Evolutionary conservation across 2,888 invertebrate genomes (phyloP).

Genomic region (Acleris literana): DNA sequence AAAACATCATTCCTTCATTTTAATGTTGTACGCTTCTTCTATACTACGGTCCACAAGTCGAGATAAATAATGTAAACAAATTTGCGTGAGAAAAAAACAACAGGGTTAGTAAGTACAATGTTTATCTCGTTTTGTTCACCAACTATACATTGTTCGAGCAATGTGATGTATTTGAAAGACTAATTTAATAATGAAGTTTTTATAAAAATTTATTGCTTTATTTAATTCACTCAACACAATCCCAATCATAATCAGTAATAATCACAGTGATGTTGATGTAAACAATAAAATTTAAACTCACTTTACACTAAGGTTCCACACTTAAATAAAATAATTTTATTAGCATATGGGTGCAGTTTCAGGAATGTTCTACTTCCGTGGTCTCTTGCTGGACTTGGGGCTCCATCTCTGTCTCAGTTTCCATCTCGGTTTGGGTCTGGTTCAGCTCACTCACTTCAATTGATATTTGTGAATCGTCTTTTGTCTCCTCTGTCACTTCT

Average conservation of each 20-base stretch:
- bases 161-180: slow-evolving; percentile 29
- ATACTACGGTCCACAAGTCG: no score
- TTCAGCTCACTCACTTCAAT: slow-evolving; percentile 24
- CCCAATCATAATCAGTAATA: slow-evolving; percentile 28
- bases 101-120: no score
- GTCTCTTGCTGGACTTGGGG: neutral
- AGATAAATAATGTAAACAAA: no score
- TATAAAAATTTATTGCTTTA: slow-evolving; percentile 14
- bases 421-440: slow-evolving; percentile 23
- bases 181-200: slow-evolving; percentile 32
- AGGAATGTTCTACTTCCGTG: slow-evolving; percentile 7
- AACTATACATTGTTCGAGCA: slow-evolving; percentile 3
- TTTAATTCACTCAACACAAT: slow-evolving; percentile 30
- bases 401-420: neutral
- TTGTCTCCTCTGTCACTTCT: slow-evolving; percentile 32
- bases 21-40: no score
- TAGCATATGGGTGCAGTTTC: slow-evolving; percentile 6
- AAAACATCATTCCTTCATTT: no score
- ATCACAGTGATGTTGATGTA: slow-evolving; percentile 20
- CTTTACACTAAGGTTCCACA: slow-evolving; percentile 21
- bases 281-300: slow-evolving; percentile 12
- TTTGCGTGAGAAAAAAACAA: no score
- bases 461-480: slow-evolving; percentile 36
- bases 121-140: slow-evolving; percentile 6
- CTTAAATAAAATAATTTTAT: slow-evolving; percentile 14